Base-by-base conservation (phyloP, 2,113 vertebrate genomes). In the Silurus meridionalis region DNA sequence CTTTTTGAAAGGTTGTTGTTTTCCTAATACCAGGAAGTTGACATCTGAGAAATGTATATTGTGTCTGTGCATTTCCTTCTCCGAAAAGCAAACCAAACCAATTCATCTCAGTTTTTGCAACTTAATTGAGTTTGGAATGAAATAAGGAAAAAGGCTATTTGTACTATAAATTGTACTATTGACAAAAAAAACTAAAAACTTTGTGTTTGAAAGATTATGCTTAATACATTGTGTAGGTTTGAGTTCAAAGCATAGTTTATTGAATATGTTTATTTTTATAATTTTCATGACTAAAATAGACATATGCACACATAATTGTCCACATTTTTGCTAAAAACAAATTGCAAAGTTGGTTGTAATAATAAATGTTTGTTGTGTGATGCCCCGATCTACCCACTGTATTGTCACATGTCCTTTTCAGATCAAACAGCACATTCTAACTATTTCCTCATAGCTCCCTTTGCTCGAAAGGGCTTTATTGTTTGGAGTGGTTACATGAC, bases 371-470 rank as follows among this genome's bases (percentile, higher is more conserved):
- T 58, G 61, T 13, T 87, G 53, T 55, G 13, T 17, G 75, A 61
- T 77, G 80, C 77, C n/a, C 67, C 46, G 63, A 15, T 52, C 52
- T 48, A 15, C 46, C 50, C 71, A 19, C n/a, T 53, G 82, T 72
- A 57, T 72, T 10, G 69, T 89, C 85, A 89, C 82, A 57, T 84
- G 85, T 82, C 53, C 4, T 67, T 63, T 66, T 46, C 37, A 66
- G 66, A 57, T 75, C 46, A 57, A 85, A 69, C 74, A 84, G 50
- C 71, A 69, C 82, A 64, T 74, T 86, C 23, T 37, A 58, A 52
- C 66, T 81, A 46, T 87, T 89, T 89, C 83, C 79, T 87, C 83
- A 78, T 85, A 81, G 71, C 63, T 82, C 83, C 72, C 63, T 61
- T 64, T 71, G 78, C 79, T 67, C 46, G 63, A 85, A 80, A 86